Percentiles rank a stretch among this genome's conserved stretches.
phyloP scores from a whole-genome alignment of 2,797 vertebrate species.

The Spheniscus humboldti region DNA sequence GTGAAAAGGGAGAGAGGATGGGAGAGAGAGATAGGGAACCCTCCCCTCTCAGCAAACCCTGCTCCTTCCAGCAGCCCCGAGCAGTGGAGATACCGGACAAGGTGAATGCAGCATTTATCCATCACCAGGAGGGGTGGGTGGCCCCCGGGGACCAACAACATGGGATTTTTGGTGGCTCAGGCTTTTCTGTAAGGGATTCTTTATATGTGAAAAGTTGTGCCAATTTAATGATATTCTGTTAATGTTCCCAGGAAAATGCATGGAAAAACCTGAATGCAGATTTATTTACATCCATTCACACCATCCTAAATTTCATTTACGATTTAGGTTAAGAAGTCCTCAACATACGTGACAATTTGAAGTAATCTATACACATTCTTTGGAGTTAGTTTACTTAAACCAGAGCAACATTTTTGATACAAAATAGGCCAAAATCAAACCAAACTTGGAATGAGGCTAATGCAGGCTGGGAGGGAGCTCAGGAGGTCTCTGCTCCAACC shows the following conservation, averaged over 20 bases:
- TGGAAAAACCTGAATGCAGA: not conserved
- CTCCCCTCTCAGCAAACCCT: not conserved
- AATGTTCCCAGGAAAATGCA: not conserved
- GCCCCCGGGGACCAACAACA: not conserved
- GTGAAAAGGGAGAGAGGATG: not conserved
- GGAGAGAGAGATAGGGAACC: not conserved
- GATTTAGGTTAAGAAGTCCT: not conserved
- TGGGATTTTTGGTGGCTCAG: not conserved
- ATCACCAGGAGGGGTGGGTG: not conserved
- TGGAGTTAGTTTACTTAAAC: not conserved
- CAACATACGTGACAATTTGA: not conserved
- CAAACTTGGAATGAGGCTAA: not conserved
- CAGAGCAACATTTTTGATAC: not conserved
- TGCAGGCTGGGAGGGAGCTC: not conserved
- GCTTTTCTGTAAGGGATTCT: not conserved
- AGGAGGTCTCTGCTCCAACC: not conserved
- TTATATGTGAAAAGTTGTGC: not conserved
- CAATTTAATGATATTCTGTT: not conserved
- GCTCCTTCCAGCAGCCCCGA: not conserved
- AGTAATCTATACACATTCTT: no score
- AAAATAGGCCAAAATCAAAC: not conserved
- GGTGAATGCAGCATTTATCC: not conserved
- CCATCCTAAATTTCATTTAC: not conserved
- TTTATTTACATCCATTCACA: not conserved
- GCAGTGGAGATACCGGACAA: not conserved